Conservation (phyloP, 2,113 vertebrate genomes). For the Naja naja region DNA sequence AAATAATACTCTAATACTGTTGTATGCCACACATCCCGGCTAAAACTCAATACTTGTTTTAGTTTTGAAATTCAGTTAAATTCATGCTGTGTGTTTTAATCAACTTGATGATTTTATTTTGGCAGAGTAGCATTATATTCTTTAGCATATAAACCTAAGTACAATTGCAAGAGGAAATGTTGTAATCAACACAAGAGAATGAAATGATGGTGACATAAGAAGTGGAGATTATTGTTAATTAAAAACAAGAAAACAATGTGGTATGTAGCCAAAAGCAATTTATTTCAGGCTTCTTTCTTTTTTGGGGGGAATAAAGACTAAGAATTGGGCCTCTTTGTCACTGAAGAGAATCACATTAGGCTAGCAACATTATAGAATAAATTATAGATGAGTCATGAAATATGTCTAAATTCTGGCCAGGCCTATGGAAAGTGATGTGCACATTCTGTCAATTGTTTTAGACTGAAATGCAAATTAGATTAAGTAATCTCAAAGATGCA, state of each 20-base stretch:
- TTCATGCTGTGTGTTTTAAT: neutral
- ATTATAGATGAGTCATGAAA: neutral
- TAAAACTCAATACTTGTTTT: neutral
- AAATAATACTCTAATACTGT: neutral
- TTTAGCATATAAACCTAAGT: neutral
- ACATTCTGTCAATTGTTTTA: slow-evolving; percentile 5
- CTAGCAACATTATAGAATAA: neutral
- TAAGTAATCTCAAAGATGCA: neutral
- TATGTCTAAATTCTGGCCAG: neutral
- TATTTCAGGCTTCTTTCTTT: neutral
- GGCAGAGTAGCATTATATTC: neutral
- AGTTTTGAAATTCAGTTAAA: neutral
- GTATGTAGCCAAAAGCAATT: neutral
- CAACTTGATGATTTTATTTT: fast-evolving
- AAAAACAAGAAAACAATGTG: neutral
- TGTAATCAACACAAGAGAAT: neutral
- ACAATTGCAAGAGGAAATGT: neutral
- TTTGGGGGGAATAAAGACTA: neutral
- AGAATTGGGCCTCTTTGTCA: neutral
- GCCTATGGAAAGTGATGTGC: neutral
- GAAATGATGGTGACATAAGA: neutral
- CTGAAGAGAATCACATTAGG: neutral
- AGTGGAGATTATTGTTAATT: neutral
- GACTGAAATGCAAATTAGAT: neutral
- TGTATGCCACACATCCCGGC: neutral